These are phyloP conservation scores for Antheraea yamamai DNA, from an alignment of 2,888 invertebrate species.

Conservation along the genomic window DNA sequence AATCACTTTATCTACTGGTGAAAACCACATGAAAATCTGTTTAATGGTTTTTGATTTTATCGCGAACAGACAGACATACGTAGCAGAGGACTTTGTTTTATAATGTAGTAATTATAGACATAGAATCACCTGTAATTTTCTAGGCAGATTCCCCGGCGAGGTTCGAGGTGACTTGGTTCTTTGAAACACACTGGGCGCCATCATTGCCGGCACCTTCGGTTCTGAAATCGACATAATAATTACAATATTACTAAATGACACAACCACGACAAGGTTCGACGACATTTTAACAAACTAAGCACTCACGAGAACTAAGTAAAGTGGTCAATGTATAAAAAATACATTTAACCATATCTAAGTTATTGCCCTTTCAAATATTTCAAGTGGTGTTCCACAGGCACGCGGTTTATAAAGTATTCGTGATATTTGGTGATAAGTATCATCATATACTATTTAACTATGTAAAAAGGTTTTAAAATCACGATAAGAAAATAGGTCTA, in stretches of 20 bases:
- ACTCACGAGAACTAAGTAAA: conserved; percentile 4
- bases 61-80: too few species aligned
- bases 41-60: too few species aligned
- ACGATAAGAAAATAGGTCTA: neutral
- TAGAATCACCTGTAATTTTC: conserved; percentile 70
- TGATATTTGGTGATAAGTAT: neutral
- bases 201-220: conserved; percentile 75
- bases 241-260: neutral
- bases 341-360: conserved; percentile 11
- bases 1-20: too few species aligned
- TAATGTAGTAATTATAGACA: neutral
- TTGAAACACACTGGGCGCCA: conserved; percentile 82
- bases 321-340: conserved; percentile 8
- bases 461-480: neutral
- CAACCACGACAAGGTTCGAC: conserved; percentile 22
- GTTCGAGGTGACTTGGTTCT: conserved; percentile 75
- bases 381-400: neutral
- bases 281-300: neutral
- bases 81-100: too few species aligned
- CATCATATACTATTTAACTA: neutral
- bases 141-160: conserved; percentile 68
- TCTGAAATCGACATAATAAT: conserved; percentile 55
- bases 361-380: conserved; percentile 13
- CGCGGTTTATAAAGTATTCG: neutral
- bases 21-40: too few species aligned